Evolutionary conservation across 2,888 invertebrate species (phyloP).

Genomic region (Petrolisthes cinctipes): DNA sequence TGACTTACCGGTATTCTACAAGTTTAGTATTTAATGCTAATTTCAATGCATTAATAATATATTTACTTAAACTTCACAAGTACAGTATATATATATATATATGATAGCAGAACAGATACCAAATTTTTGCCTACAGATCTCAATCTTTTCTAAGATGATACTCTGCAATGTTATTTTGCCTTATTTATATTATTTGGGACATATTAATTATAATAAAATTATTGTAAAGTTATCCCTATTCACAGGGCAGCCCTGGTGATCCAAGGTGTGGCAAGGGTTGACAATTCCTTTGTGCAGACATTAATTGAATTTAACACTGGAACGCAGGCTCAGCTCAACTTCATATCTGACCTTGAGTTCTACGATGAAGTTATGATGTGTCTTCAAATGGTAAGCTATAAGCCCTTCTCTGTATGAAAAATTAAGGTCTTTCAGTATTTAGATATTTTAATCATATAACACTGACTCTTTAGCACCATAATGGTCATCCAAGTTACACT

Average conservation of each 20-base stretch:
- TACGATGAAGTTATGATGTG: constrained; percentile 81
- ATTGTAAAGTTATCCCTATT: constrained; percentile 25
- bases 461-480: constrained; percentile 70
- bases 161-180: not conserved
- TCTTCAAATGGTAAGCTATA: constrained; percentile 75
- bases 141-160: not conserved
- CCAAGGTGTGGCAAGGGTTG: constrained; percentile 76
- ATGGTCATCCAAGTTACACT: no score
- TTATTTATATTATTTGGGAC: not conserved
- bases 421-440: not conserved
- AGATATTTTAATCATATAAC: not conserved
- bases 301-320: constrained; percentile 78
- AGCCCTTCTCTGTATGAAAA: no score
- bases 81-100: no score
- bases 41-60: no score
- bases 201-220: constrained; percentile 7
- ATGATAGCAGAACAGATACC: no score
- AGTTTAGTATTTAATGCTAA: no score
- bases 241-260: constrained; percentile 79
- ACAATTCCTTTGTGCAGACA: constrained; percentile 77
- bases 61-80: no score
- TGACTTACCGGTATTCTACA: no score
- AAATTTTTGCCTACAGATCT: no score
- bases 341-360: constrained; percentile 83
- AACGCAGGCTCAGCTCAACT: constrained; percentile 78